A percentile compares a stretch with the other conserved stretches of the same genome.
phyloP scores from a whole-genome alignment of 2,888 invertebrate genomes.

The Drosophila longiperda region DNA sequence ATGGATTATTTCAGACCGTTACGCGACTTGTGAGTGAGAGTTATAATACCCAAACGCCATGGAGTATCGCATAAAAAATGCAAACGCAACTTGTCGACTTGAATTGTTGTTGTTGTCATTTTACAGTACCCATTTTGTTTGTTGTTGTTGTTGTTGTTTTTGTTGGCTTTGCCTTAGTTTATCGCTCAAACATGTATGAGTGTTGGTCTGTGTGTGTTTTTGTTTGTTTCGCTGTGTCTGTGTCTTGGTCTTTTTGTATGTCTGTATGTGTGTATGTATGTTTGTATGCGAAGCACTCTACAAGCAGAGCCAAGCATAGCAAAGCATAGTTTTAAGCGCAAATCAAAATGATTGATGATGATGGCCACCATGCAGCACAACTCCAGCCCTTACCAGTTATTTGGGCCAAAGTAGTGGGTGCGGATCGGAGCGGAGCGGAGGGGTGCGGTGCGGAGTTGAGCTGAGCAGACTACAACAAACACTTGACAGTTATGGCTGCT shows the following conservation, averaged over 20 bases:
- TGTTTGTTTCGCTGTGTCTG: slow-evolving; percentile 1
- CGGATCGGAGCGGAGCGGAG: not conserved
- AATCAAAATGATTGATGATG: slow-evolving; percentile 80
- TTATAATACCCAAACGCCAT: slow-evolving; percentile 9
- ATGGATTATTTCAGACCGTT: not conserved
- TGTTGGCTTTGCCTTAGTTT: slow-evolving; percentile 29
- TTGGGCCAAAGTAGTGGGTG: slow-evolving; percentile 12
- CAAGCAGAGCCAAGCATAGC: slow-evolving; percentile 34
- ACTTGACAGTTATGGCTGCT: slow-evolving; percentile 78
- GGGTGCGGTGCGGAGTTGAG: not conserved
- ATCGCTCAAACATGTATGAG: slow-evolving; percentile 27
- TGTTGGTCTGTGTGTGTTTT: slow-evolving; percentile 1
- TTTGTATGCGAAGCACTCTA: slow-evolving; percentile 25
- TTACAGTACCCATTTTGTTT: slow-evolving; percentile 44
- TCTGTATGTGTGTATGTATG: slow-evolving; percentile 17
- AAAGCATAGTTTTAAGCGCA: slow-evolving; percentile 76
- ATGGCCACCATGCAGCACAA: slow-evolving; percentile 62
- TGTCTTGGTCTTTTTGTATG: slow-evolving; percentile 3
- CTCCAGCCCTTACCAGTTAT: slow-evolving; percentile 27
- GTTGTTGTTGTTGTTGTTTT: slow-evolving; percentile 22
- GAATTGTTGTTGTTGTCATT: slow-evolving; percentile 75
- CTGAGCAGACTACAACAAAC: slow-evolving; percentile 43
- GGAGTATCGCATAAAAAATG: slow-evolving; percentile 38
- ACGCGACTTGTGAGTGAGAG: not conserved
- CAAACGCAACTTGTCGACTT: slow-evolving; percentile 76